A percentile compares a stretch with the other conserved stretches of the same genome.
phyloP scores from a whole-genome alignment of 37 sponge, comb jelly and placozoan genomes.

The Ianthella basta region DNA sequence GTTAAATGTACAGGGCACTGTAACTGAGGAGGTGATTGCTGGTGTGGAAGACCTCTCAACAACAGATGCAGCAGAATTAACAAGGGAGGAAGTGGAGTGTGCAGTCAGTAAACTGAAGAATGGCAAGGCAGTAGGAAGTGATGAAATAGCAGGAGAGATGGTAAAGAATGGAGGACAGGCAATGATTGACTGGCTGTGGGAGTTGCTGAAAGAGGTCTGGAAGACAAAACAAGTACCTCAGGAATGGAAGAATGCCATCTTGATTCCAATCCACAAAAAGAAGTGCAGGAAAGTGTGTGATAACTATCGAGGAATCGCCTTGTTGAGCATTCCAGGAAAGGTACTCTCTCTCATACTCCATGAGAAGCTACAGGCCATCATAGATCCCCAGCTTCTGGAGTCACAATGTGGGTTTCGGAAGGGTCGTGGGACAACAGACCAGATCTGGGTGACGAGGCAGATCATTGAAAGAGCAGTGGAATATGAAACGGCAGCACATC shows the following conservation, averaged over 20 bases:
- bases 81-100: conserved; percentile 16
- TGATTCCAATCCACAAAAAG: conserved; percentile 22
- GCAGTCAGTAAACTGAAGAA: conserved; percentile 18
- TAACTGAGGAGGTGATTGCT: conserved; percentile 24
- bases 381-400: conserved; percentile 17
- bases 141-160: conserved; percentile 27
- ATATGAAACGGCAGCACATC: conserved; percentile 5
- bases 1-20: conserved; percentile 23
- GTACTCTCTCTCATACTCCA: conserved; percentile 22
- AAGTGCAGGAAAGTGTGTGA: conserved; percentile 25
- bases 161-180: conserved; percentile 19
- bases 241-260: conserved; percentile 20
- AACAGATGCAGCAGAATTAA: conserved; percentile 24
- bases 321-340: conserved; percentile 24
- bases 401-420: conserved; percentile 23
- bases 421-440: conserved; percentile 18
- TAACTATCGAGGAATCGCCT: conserved; percentile 15
- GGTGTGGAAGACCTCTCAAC: conserved; percentile 15
- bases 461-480: conserved; percentile 24
- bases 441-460: conserved; percentile 19
- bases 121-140: conserved; percentile 33
- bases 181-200: conserved; percentile 31
- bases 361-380: not conserved
- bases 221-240: conserved; percentile 6
- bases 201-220: conserved; percentile 25